These are phyloP conservation scores for Strigamia transsilvanica DNA, from an alignment of 2,888 invertebrate genomes.

Conservation along the genomic window DNA sequence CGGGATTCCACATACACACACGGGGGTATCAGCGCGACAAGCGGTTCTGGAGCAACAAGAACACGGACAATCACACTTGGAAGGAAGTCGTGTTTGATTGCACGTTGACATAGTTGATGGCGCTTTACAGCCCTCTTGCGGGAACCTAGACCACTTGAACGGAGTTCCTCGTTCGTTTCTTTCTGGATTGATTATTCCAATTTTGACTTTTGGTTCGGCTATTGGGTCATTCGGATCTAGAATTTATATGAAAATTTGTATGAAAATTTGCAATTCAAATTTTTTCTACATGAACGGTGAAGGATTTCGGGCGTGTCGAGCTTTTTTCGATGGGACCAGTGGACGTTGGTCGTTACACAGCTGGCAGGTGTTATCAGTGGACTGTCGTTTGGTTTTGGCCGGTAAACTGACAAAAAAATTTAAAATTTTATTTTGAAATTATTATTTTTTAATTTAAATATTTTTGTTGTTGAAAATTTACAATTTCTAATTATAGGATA, in stretches of 20 bases:
- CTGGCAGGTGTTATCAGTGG: too few relatives aligned
- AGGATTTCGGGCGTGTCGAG: too few relatives aligned
- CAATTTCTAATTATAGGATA: too few relatives aligned
- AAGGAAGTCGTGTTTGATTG: neutral
- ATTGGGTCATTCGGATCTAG: neutral
- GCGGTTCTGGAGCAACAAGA: neutral
- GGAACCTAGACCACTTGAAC: neutral
- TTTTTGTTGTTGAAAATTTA: too few relatives aligned
- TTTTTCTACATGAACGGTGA: too few relatives aligned
- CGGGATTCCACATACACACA: neutral
- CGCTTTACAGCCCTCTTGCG: neutral
- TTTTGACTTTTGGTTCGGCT: neutral
- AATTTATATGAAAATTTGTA: neutral
- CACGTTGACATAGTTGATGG: neutral
- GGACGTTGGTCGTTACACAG: too few relatives aligned
- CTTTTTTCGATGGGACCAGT: too few relatives aligned
- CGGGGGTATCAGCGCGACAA: neutral
- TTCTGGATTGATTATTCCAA: neutral
- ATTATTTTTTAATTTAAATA: too few relatives aligned
- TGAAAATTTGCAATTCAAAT: too few relatives aligned
- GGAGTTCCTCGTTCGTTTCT: neutral
- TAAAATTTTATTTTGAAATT: too few relatives aligned
- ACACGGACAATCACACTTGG: neutral
- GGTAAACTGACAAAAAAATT: too few relatives aligned
- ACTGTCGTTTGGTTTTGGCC: too few relatives aligned